These are phyloP conservation scores for Ceratosolen fusciceps DNA, from an alignment of 1,140 invertebrate species.

Conservation along the genomic window DNA sequence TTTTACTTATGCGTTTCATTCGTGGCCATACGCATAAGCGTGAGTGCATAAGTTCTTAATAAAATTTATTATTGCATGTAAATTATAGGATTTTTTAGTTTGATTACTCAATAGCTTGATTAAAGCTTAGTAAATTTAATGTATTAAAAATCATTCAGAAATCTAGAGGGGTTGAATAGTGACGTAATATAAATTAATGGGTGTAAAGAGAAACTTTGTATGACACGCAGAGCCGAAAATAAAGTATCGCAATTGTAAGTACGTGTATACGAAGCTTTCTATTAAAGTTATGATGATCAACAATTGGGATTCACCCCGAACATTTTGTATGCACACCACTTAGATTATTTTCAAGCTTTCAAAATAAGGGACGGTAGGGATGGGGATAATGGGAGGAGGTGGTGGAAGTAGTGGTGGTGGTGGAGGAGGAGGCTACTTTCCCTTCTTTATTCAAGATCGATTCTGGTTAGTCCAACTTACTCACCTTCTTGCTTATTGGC, in stretches of 20 bases:
- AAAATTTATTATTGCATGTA: too few relatives aligned
- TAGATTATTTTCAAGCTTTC: neutral
- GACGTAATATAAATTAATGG: neutral
- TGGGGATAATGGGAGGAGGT: too few relatives aligned
- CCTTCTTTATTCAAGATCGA: neutral
- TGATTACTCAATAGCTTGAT: too few relatives aligned
- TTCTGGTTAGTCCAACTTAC: neutral
- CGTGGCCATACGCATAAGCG: too few relatives aligned
- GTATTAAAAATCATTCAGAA: too few relatives aligned
- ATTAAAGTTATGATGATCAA: constrained; percentile 11
- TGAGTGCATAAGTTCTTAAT: too few relatives aligned
- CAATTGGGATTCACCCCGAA: neutral
- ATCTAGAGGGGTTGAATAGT: neutral
- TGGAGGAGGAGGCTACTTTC: too few relatives aligned
- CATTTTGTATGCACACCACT: neutral
- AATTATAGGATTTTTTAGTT: too few relatives aligned
- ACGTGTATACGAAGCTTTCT: neutral
- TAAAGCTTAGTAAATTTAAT: too few relatives aligned
- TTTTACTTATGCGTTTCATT: too few relatives aligned
- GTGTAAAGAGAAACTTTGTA: neutral
- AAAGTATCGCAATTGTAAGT: neutral
- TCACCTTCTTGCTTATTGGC: neutral
- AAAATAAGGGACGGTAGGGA: too few relatives aligned
- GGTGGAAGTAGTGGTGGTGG: too few relatives aligned
- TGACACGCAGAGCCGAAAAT: neutral